Evolutionary conservation across 1,140 invertebrate species (phyloP), one percentile per base, ranked within the genome.

Genomic region (Meteorus sp.): DNA sequence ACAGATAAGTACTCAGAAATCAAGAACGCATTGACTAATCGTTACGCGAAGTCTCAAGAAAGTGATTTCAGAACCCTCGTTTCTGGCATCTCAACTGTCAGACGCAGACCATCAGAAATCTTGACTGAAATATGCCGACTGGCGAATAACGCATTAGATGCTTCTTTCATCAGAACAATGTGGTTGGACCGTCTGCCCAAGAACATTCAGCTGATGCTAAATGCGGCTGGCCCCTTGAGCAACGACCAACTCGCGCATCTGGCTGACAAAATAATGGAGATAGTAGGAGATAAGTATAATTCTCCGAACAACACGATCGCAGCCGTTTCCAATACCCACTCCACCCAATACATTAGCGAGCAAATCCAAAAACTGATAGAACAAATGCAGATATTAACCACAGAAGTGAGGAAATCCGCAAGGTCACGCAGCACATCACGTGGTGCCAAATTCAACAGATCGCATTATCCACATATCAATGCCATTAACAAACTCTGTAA

Each of bases 401-500:
- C 5, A 22, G 25, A 45, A 23, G 4, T 23, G 6, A 19, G 39
- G 5, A 3, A 15, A 3, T 43, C 39, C 8, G 8, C 39, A 43
- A 2, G 22, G 3, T 19, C 39, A 1, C 39, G 22, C 2, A 23
- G 9, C 7, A 45, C 11, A 11, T 11, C 22, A 9, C 17, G 11
- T 23, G 2, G 65, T 76, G 39, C 54, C 19, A 0, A 20, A 71
- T 6, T 64, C 13, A 20, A 71, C 69, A 0, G 65, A 77, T 58
- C 69, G 74, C 45, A 69, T 35, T 35, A 66, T 35, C 67, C 65
- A 2, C 59, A 78, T 35, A 66, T n/a, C n/a, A n/a, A n/a, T n/a
- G n/a, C n/a, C n/a, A n/a, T n/a, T n/a, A n/a, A n/a, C n/a, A n/a
- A n/a, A 39, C 0, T 65, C 22, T 50, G 68, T 67, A 6, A 64